These are phyloP conservation scores for Microcebus griseorufus DNA, from an alignment of 2,113 vertebrate species.

Conservation along the genomic window DNA sequence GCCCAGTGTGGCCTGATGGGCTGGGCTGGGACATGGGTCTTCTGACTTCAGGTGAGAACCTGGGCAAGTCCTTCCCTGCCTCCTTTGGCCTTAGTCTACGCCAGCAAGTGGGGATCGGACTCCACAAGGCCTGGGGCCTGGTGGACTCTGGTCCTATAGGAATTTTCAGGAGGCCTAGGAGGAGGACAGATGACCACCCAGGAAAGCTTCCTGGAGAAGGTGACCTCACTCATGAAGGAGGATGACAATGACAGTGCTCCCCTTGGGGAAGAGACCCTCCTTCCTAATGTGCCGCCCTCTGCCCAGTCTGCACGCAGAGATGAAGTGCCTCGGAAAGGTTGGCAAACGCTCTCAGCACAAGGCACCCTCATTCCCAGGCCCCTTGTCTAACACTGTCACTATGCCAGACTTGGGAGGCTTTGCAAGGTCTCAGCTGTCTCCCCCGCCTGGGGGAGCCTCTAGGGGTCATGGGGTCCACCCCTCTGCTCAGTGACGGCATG, in stretches of 20 bases:
- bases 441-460: not conserved
- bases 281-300: not conserved
- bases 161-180: not conserved
- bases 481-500: not conserved
- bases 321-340: not conserved
- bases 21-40: not conserved
- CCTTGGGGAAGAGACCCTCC: not conserved
- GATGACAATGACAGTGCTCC: not conserved
- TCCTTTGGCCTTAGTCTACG: not conserved
- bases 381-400: not conserved
- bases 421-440: not conserved
- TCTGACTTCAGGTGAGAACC: not conserved
- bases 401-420: not conserved
- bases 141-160: not conserved
- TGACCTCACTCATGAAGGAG: not conserved
- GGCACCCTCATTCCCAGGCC: not conserved
- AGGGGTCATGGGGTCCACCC: not conserved
- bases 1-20: not conserved
- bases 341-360: not conserved
- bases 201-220: conserved; percentile 12
- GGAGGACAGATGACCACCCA: not conserved
- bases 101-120: not conserved
- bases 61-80: not conserved
- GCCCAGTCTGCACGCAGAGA: not conserved
- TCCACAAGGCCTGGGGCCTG: not conserved